phyloP scores from a whole-genome alignment of 2,888 invertebrate genomes.

The Limulus polyphemus region DNA sequence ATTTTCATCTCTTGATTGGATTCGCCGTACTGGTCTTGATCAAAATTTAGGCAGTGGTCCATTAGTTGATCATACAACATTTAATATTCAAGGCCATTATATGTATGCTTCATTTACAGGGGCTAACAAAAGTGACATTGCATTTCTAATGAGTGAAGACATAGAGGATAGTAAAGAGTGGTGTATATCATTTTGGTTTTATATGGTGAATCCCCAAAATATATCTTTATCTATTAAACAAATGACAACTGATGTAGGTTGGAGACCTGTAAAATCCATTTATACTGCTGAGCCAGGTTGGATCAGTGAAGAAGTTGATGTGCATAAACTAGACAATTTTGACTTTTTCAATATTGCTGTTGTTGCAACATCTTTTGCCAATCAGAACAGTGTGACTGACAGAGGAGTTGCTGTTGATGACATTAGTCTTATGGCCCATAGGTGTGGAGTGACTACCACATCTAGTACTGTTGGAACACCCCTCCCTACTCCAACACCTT shows the following conservation, averaged over 20 bases:
- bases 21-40: slow-evolving; percentile 14
- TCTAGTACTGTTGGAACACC: slow-evolving; percentile 9
- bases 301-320: slow-evolving; percentile 13
- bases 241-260: slow-evolving; percentile 11
- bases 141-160: slow-evolving; percentile 20
- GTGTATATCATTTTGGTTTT: slow-evolving; percentile 18
- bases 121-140: slow-evolving; percentile 3
- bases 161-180: slow-evolving; percentile 12
- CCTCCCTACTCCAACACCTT: slow-evolving; percentile 7
- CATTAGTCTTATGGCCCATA: slow-evolving; percentile 9
- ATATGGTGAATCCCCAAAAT: slow-evolving; percentile 17
- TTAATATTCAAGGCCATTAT: slow-evolving; percentile 19
- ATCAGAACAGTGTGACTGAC: slow-evolving; percentile 8
- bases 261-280: slow-evolving; percentile 10
- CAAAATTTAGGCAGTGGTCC: slow-evolving; percentile 16
- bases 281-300: slow-evolving; percentile 8
- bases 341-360: slow-evolving; percentile 18
- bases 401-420: slow-evolving; percentile 23
- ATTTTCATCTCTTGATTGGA: slow-evolving; percentile 15
- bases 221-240: slow-evolving; percentile 10
- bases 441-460: slow-evolving; percentile 11
- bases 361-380: slow-evolving; percentile 5
- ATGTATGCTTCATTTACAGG: slow-evolving; percentile 18
- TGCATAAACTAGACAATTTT: slow-evolving; percentile 8
- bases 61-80: slow-evolving; percentile 11